These are phyloP conservation scores for Xenotilapia leptura DNA, from an alignment of 2,113 vertebrate genomes.

Conservation along the genomic window DNA sequence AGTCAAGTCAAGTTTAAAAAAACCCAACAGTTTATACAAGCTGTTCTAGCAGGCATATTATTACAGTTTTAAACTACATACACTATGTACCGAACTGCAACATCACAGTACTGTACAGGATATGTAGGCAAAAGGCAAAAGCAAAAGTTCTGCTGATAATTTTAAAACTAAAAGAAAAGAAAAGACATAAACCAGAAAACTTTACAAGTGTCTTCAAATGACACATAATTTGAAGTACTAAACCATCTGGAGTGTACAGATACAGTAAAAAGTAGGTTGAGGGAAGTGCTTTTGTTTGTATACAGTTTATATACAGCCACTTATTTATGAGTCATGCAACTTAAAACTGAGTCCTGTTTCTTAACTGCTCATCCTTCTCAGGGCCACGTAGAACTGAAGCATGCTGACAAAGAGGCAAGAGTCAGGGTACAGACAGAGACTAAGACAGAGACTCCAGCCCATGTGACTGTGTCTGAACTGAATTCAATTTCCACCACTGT, in stretches of 20 bases:
- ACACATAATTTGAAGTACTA: background rate
- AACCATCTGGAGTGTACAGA: background rate
- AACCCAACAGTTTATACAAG: accelerated
- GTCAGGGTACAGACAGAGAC: background rate
- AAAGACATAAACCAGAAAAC: background rate
- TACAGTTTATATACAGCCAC: accelerated
- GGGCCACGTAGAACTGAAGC: background rate
- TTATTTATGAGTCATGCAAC: accelerated
- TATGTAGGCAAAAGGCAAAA: background rate
- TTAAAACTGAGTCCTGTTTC: background rate
- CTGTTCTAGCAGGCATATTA: background rate
- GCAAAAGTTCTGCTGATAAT: accelerated
- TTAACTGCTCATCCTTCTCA: background rate
- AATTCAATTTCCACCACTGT: background rate
- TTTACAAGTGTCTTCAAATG: background rate
- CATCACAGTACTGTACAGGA: background rate
- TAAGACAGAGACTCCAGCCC: background rate
- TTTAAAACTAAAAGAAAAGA: background rate
- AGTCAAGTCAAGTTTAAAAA: background rate
- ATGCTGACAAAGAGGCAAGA: background rate
- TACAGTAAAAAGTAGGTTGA: background rate
- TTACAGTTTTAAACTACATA: background rate
- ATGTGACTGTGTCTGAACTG: background rate
- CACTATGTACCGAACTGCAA: accelerated
- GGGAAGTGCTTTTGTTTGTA: background rate